These are phyloP conservation scores for Mesitornis unicolor DNA, from an alignment of 2,113 vertebrate species.

Conservation along the genomic window DNA sequence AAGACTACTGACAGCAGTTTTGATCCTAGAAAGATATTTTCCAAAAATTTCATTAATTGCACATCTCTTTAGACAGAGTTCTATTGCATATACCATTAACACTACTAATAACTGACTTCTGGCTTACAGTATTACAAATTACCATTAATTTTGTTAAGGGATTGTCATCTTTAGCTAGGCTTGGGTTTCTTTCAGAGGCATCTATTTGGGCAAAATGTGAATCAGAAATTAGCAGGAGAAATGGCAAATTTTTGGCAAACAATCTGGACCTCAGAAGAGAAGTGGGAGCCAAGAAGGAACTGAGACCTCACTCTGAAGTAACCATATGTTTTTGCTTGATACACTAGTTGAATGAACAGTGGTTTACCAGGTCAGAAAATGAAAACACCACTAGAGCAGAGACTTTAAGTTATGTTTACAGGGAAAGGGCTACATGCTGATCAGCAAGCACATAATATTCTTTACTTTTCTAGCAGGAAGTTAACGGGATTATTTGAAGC, in stretches of 20 bases:
- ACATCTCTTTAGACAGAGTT: not conserved
- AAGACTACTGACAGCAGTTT: not conserved
- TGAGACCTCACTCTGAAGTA: not conserved
- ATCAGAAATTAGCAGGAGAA: not conserved
- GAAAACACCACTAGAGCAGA: not conserved
- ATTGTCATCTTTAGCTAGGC: not conserved
- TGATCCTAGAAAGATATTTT: not conserved
- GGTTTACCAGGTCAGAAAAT: not conserved
- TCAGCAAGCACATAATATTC: not conserved
- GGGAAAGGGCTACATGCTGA: not conserved
- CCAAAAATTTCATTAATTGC: not conserved
- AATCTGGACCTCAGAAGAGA: not conserved
- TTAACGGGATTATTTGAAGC: not conserved
- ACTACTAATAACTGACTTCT: not conserved
- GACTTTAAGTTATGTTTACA: not conserved
- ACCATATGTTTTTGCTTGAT: not conserved
- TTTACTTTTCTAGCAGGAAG: not conserved
- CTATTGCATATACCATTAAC: not conserved
- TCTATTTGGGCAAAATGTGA: not conserved
- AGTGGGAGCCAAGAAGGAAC: not conserved
- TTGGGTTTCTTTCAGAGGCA: not conserved
- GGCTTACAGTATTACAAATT: not conserved
- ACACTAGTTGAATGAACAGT: not conserved
- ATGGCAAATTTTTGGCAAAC: not conserved
- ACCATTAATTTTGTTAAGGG: not conserved